Percentiles rank a stretch among this genome's conserved stretches.
Evolutionary conservation across 2,888 invertebrate genomes (phyloP).

Genomic region (Drosophila prostipennis): DNA sequence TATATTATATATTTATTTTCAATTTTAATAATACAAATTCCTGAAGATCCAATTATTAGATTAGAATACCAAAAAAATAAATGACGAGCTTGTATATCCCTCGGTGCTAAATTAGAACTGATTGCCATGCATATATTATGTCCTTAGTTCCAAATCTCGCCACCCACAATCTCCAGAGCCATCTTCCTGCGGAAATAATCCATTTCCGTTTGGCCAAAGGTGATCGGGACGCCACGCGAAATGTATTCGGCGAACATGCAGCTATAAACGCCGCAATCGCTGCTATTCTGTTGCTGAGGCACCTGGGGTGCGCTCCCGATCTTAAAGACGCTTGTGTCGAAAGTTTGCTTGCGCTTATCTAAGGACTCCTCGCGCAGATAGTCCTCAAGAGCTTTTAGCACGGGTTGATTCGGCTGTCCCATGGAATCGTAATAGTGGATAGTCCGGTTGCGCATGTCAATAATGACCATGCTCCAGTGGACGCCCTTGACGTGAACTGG

Average conservation of each 20-base stretch:
- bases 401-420: constrained; percentile 91
- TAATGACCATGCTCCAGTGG: constrained; percentile 97
- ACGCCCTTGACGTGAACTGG: constrained; percentile 97
- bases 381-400: constrained; percentile 89
- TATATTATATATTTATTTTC: too few species aligned
- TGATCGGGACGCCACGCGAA: constrained; percentile 89
- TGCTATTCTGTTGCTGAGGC: constrained; percentile 98
- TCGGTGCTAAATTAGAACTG: background rate
- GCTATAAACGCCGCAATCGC: constrained; percentile 98
- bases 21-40: too few species aligned
- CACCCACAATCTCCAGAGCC: constrained; percentile 94
- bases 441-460: constrained; percentile 90
- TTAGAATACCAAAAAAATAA: too few species aligned
- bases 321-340: constrained; percentile 89
- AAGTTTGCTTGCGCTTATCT: constrained; percentile 92
- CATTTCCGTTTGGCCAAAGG: constrained; percentile 96
- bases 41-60: too few species aligned
- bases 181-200: constrained; percentile 96
- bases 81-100: too few species aligned
- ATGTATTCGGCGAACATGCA: constrained; percentile 98
- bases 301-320: constrained; percentile 90
- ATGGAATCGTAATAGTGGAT: constrained; percentile 97
- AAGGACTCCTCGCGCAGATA: constrained; percentile 93
- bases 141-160: constrained; percentile 86
- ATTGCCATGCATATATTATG: background rate